Percentiles rank a stretch among this genome's conserved stretches.
Conservation (phyloP, 2,113 vertebrate species). For the Chloebia gouldiae region DNA sequence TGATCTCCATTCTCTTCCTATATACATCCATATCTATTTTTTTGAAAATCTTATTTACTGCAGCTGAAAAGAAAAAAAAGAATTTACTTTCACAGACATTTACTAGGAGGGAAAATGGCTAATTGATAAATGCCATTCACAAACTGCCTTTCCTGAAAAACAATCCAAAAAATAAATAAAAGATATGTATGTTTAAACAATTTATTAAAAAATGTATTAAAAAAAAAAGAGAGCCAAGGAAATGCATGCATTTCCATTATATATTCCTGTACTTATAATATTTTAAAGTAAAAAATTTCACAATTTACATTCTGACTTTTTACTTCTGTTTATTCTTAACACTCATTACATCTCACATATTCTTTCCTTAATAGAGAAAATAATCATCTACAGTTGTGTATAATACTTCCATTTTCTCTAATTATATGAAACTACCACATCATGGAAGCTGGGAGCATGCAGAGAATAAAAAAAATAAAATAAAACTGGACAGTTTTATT, state of each 20-base stretch:
- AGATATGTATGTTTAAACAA: neutral
- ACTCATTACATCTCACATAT: neutral
- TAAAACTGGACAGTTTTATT: neutral
- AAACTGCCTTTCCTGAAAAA: neutral
- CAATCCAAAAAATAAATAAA: neutral
- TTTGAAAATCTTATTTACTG: conserved; percentile 73
- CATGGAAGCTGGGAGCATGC: neutral
- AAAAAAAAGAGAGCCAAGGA: neutral
- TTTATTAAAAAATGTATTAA: neutral
- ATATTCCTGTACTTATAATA: neutral
- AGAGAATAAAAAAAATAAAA: neutral
- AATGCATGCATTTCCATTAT: neutral
- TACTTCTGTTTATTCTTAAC: neutral
- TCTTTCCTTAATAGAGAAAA: neutral
- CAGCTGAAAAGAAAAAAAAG: conserved; percentile 47
- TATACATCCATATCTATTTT: conserved; percentile 83
- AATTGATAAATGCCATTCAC: neutral
- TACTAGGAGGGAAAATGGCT: neutral
- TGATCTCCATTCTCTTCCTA: conserved; percentile 84
- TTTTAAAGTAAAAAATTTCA: neutral
- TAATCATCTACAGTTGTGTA: neutral
- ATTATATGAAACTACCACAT: neutral
- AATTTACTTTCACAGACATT: neutral
- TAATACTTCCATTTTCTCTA: neutral
- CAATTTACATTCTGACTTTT: neutral